Conservation (phyloP, 2,113 vertebrate species). For the Syrmaticus mikado region DNA sequence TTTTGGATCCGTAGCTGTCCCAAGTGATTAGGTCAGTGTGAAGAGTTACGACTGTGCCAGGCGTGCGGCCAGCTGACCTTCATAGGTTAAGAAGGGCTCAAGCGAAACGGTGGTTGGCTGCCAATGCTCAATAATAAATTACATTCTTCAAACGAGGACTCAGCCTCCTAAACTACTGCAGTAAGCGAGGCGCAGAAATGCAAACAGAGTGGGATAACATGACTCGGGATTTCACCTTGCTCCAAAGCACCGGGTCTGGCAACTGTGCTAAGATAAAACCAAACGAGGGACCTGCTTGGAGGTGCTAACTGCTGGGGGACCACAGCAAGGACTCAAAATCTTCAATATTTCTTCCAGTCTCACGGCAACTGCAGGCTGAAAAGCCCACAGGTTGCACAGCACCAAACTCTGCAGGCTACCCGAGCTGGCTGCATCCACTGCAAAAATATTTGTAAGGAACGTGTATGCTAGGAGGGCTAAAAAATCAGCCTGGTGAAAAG, state of each 20-base stretch:
- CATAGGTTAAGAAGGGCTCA: conserved; percentile 39
- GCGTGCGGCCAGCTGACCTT: conserved; percentile 43
- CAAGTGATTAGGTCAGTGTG: conserved; percentile 47
- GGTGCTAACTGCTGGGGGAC: neutral
- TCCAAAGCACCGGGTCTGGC: neutral
- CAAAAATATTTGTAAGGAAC: neutral
- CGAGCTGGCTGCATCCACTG: neutral
- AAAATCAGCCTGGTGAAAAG: neutral
- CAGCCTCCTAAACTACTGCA: conserved; percentile 18
- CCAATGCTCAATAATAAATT: conserved; percentile 49
- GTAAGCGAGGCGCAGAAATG: conserved; percentile 27
- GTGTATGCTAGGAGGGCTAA: neutral
- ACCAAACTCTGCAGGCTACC: neutral
- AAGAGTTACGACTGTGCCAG: conserved; percentile 55
- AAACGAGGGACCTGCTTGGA: neutral
- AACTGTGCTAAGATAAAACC: neutral
- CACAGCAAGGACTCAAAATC: neutral
- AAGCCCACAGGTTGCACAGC: fast-evolving
- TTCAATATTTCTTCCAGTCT: neutral
- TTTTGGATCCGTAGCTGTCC: conserved; percentile 48
- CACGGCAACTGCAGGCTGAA: neutral
- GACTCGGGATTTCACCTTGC: neutral
- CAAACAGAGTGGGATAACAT: neutral
- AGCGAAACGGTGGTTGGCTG: neutral
- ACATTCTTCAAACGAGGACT: conserved; percentile 39